Conservation (phyloP, 2,113 vertebrate species). For the Lepus europaeus region DNA sequence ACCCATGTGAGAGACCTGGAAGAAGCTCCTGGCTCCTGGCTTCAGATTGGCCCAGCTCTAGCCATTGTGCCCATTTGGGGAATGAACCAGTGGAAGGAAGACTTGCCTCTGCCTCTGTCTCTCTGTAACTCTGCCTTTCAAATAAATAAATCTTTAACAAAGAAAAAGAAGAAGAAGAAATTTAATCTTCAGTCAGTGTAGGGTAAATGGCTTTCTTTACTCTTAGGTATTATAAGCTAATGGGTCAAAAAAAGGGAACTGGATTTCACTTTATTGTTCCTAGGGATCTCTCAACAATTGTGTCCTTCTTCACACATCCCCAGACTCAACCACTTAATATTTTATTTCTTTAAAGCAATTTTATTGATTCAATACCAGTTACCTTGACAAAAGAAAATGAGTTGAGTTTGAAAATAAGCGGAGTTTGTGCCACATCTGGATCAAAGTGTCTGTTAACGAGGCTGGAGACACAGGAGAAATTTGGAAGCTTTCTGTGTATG, state of each 20-base stretch:
- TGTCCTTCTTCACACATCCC: neutral
- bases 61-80: too few relatives aligned
- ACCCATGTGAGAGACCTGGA: too few relatives aligned
- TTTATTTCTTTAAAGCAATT: slow-evolving; percentile 8
- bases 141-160: too few relatives aligned
- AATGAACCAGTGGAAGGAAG: too few relatives aligned
- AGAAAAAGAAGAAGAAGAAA: too few relatives aligned
- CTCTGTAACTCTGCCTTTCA: too few relatives aligned
- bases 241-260: slow-evolving; percentile 22
- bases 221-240: neutral
- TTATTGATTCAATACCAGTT: neutral
- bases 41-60: too few relatives aligned
- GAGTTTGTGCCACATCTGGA: neutral
- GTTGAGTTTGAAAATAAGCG: neutral
- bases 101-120: too few relatives aligned
- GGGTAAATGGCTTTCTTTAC: neutral
- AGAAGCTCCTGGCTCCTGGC: too few relatives aligned
- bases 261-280: slow-evolving; percentile 10
- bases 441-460: neutral
- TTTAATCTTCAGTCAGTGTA: neutral
- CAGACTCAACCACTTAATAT: neutral
- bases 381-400: neutral
- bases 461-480: neutral
- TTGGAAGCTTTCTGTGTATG: neutral
- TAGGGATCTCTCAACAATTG: neutral